A percentile compares a stretch with the other conserved stretches of the same genome.
phyloP scores from a whole-genome alignment of 2,113 vertebrate genomes.

The Oryzias curvinotus region DNA sequence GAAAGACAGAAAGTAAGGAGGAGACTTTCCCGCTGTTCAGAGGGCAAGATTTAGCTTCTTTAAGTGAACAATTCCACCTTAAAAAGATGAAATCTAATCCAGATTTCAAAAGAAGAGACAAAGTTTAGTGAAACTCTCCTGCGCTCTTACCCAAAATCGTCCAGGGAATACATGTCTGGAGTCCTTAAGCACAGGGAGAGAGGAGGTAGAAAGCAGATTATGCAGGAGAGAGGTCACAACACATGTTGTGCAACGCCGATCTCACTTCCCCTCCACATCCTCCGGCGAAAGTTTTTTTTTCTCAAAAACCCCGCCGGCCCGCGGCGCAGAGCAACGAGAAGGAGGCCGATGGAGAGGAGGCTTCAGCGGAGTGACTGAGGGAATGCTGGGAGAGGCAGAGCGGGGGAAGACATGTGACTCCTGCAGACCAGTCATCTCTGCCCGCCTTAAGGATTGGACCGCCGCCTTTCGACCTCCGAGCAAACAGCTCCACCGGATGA shows the following conservation, averaged over 20 bases:
- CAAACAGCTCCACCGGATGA: constrained; percentile 56
- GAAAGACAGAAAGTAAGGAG: constrained; percentile 33
- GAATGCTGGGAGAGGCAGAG: constrained; percentile 39
- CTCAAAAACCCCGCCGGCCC: constrained; percentile 26
- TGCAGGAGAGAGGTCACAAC: constrained; percentile 44
- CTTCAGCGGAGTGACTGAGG: constrained; percentile 43
- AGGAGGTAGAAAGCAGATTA: constrained; percentile 59
- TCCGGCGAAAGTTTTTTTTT: constrained; percentile 15
- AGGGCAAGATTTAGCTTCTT: no score
- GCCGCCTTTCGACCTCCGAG: constrained; percentile 61
- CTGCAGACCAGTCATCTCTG: constrained; percentile 85
- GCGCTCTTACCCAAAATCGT: constrained; percentile 70
- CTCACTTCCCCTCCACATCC: constrained; percentile 51
- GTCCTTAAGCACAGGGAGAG: constrained; percentile 44
- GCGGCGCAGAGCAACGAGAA: constrained; percentile 43
- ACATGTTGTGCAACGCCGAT: constrained; percentile 44
- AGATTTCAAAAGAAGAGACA: background rate
- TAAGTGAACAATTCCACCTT: no score
- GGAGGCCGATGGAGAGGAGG: constrained; percentile 36
- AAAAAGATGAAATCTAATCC: no score
- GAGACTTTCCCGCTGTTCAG: constrained; percentile 26
- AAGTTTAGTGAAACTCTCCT: constrained; percentile 18
- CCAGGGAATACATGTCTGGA: constrained; percentile 69
- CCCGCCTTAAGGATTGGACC: constrained; percentile 79
- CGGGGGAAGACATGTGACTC: constrained; percentile 84